Base-by-base conservation (phyloP, 2,113 vertebrate species). In the Todiramphus chloris region DNA sequence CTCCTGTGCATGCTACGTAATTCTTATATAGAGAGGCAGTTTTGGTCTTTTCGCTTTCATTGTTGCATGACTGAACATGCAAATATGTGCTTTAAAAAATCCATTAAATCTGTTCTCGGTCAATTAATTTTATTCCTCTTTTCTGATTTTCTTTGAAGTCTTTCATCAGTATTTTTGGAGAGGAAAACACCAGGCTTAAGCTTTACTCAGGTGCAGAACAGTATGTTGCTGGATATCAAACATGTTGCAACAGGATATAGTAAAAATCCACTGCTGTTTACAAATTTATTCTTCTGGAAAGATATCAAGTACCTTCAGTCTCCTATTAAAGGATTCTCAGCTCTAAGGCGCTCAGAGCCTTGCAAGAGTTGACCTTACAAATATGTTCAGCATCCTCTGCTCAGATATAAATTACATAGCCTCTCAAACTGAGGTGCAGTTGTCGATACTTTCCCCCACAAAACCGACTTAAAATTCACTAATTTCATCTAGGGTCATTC, bases 381-480 rank as follows among this genome's bases (percentile, higher is more conserved):
- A 89, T 70, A 73, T 5, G 31, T 16, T 95, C 25, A 13, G 20
- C 67, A 55, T 83, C 39, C 37, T 51, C 55, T 55, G 77, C 50
- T 72, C 70, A 58, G 39, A 53, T 48, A 28, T 63, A 87, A 83
- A 94, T 77, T 51, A 41, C 10, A 15, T 44, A 60, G 50, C 37
- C 4, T 62, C 37, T 78, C 16, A 88, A 39, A 37, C 0, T 43
- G 80, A 90, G 30, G 27, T 74, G 75, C 75, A 67, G 59, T 74
- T 95, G 62, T 37, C 64, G 37, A 16, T 50, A 41, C 77, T 39
- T 46, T 11, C 10, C 2, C 16, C 59, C 35, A 13, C 37, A 86
- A 95, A 92, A 82, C 20, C 11, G 43, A 56, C 56, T 72, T 74
- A 80, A 90, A 91, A 70, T 66, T 97, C 30, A 80, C 44, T 94